Evolutionary conservation across 2,888 invertebrate species (phyloP), one percentile per base, ranked within the genome.

Genomic region (Malthinus seriepunctatus): DNA sequence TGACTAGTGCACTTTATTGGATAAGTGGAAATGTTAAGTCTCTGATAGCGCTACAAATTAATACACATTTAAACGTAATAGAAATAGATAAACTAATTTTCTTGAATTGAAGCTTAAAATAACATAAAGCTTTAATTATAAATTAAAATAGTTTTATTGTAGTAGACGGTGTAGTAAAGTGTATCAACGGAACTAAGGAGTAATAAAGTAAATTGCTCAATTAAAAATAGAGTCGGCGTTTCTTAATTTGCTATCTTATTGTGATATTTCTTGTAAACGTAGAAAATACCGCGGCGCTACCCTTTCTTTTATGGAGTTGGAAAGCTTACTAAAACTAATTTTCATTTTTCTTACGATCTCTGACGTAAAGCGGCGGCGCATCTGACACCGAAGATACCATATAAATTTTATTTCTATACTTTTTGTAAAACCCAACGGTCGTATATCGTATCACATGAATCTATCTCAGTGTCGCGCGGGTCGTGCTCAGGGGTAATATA

Each of bases 361-460:
- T 54, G 50, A 49, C 50, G 50, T 38, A 50, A 50, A 52, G 52
- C 52, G 49, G 50, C 34, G 51, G 47, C 37, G 51, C 51, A 51
- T 57, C 59, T 62, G 62, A 60, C 64, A 60, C 60, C 60, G 31
- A 60, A 66, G 66, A 64, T 66, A 62, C 63, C 61, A 67, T 68
- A 71, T 68, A 70, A 69, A 69, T 69, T 71, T 67, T 61, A 65
- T 67, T 62, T 61, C 65, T 64, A 62, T 62, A 59, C 64, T 69
- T 69, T 69, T 70, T 69, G 62, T 61, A 62, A 67, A 65, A 65
- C 65, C 66, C 69, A 60, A 45, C 64, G 67, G 68, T 65, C 71
- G 70, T 72, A 72, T 71, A 72, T 71, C 68, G 70, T 68, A 72
- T 73, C 73, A 70, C 72, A 74, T 72, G 74, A 73, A 75, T 74